Percentiles rank a stretch among this genome's conserved stretches.
These are phyloP conservation scores for Hippocampus barbouri DNA, from an alignment of 2,113 vertebrate species.

Conservation along the genomic window DNA sequence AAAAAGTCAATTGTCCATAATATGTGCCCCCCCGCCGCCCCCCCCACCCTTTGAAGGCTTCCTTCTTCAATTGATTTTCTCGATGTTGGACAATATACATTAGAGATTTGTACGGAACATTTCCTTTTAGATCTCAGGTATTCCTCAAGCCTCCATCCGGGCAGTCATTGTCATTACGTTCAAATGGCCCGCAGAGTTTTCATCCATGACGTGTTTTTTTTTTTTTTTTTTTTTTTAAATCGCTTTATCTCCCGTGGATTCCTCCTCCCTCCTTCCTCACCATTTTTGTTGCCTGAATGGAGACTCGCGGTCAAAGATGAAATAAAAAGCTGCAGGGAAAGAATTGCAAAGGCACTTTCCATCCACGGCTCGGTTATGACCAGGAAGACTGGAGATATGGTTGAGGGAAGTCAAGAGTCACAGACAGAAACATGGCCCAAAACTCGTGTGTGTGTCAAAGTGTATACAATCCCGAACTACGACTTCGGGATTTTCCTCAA, in stretches of 20 bases:
- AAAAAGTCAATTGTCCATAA: background rate
- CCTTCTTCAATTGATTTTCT: background rate
- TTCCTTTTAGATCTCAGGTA: background rate
- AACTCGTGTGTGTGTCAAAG: background rate
- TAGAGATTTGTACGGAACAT: constrained; percentile 2
- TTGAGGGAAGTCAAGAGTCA: no score
- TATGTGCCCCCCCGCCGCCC: background rate
- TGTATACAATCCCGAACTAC: background rate
- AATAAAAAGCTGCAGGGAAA: background rate
- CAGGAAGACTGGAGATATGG: background rate
- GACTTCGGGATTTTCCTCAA: no score
- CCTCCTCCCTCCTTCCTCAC: background rate
- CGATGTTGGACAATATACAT: background rate
- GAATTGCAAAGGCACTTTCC: background rate
- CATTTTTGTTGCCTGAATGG: constrained; percentile 1
- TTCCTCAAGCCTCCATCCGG: background rate
- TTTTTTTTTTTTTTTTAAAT: background rate
- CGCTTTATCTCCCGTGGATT: background rate
- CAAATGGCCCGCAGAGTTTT: constrained; percentile 5
- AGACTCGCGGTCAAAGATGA: constrained; percentile 6
- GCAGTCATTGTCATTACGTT: background rate
- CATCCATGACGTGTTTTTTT: background rate
- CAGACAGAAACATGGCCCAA: no score
- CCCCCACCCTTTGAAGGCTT: background rate
- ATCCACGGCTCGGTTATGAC: no score